These are phyloP conservation scores for Oreamnos americanus DNA, from an alignment of 2,113 vertebrate genomes.

Conservation along the genomic window DNA sequence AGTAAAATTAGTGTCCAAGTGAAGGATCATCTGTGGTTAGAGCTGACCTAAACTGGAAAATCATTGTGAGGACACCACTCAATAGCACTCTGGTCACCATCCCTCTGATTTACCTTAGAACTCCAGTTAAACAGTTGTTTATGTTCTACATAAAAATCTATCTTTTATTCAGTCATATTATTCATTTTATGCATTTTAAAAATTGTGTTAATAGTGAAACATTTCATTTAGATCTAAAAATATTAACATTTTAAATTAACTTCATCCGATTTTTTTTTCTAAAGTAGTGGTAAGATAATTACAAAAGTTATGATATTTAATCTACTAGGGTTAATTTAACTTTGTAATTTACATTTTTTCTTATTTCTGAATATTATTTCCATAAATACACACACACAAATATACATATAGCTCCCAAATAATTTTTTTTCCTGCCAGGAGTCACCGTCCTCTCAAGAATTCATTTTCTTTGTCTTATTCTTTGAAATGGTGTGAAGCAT, in stretches of 20 bases:
- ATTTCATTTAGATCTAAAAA: not conserved
- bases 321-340: not conserved
- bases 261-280: not conserved
- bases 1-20: not conserved
- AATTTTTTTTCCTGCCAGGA: constrained; percentile 28
- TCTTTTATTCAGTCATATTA: not conserved
- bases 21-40: not conserved
- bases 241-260: not conserved
- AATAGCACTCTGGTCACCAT: not conserved
- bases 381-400: not conserved
- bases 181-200: not conserved
- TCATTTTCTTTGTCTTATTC: constrained; percentile 10
- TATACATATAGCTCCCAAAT: not conserved
- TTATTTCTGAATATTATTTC: constrained; percentile 25
- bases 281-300: not conserved
- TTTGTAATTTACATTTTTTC: not conserved
- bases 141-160: not conserved
- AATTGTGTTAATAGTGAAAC: not conserved
- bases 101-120: not conserved
- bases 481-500: not conserved
- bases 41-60: not conserved
- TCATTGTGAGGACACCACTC: not conserved
- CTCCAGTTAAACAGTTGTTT: not conserved
- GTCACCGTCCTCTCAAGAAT: not conserved
- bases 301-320: not conserved